phyloP scores from a whole-genome alignment of 2,888 invertebrate species.

The Cinara cedri region DNA sequence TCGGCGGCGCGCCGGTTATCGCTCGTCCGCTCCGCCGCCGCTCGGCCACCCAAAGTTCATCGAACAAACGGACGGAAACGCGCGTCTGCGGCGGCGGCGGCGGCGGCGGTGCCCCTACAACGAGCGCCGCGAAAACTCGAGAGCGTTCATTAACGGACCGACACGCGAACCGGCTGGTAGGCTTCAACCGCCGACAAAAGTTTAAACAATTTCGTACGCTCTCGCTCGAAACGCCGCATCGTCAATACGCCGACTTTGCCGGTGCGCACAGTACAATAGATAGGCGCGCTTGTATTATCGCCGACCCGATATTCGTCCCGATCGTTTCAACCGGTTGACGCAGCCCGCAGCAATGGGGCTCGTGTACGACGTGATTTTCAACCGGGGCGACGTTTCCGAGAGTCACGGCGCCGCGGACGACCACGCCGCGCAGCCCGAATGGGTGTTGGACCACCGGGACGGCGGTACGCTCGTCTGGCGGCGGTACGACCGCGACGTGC shows the following conservation, averaged over 20 bases:
- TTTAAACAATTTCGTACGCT: no score
- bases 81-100: no score
- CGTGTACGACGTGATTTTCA: constrained; percentile 49
- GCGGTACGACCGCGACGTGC: constrained; percentile 25
- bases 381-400: not conserved
- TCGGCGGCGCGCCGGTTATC: not conserved
- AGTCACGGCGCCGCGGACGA: not conserved
- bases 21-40: not conserved
- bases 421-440: constrained; percentile 14
- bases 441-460: constrained; percentile 45
- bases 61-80: not conserved
- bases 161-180: not conserved
- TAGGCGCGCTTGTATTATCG: no score
- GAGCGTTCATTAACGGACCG: not conserved
- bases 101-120: not conserved
- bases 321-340: not conserved
- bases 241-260: no score
- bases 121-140: no score
- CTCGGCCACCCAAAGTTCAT: constrained; percentile 9
- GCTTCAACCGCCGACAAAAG: no score
- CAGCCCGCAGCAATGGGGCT: constrained; percentile 19
- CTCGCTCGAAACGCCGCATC: no score
- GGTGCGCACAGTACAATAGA: no score
- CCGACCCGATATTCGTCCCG: no score
- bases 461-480: constrained; percentile 37